phyloP scores from a whole-genome alignment of 2,888 invertebrate species.

The Coecobrya sp. region DNA sequence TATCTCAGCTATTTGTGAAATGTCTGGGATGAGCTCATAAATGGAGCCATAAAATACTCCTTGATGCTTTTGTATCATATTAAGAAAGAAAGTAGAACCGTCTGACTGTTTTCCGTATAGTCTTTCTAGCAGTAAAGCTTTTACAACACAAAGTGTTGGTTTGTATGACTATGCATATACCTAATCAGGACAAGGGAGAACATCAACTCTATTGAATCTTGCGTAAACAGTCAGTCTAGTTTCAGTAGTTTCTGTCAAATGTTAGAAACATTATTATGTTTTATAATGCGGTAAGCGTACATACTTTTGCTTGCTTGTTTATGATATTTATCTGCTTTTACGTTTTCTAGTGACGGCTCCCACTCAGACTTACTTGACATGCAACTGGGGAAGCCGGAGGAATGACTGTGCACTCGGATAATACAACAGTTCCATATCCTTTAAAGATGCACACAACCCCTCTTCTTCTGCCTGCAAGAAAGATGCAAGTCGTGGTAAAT shows the following conservation, averaged over 20 bases:
- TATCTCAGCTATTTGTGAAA: slow-evolving; percentile 69
- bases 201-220: slow-evolving; percentile 4
- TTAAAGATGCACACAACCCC: background rate
- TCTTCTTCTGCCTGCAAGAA: background rate
- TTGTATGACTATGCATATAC: background rate
- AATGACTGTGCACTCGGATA: background rate
- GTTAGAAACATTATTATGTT: slow-evolving; percentile 55
- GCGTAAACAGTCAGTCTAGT: background rate
- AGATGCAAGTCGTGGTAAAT: background rate
- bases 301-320: slow-evolving; percentile 34
- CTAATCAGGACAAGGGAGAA: background rate
- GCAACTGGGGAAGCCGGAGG: slow-evolving; percentile 34
- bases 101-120: background rate
- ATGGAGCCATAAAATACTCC: slow-evolving; percentile 71
- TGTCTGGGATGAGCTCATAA: slow-evolving; percentile 75
- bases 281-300: slow-evolving; percentile 69
- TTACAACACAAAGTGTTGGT: background rate
- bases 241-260: slow-evolving; percentile 41
- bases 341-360: slow-evolving; percentile 45
- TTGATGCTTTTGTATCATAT: slow-evolving; percentile 52
- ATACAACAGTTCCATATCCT: background rate
- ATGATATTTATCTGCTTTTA: slow-evolving; percentile 59
- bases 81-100: slow-evolving; percentile 48
- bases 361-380: slow-evolving; percentile 62
- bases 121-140: background rate